These are phyloP conservation scores for Athrips mouffetella DNA, from an alignment of 2,888 invertebrate genomes.

Conservation along the genomic window DNA sequence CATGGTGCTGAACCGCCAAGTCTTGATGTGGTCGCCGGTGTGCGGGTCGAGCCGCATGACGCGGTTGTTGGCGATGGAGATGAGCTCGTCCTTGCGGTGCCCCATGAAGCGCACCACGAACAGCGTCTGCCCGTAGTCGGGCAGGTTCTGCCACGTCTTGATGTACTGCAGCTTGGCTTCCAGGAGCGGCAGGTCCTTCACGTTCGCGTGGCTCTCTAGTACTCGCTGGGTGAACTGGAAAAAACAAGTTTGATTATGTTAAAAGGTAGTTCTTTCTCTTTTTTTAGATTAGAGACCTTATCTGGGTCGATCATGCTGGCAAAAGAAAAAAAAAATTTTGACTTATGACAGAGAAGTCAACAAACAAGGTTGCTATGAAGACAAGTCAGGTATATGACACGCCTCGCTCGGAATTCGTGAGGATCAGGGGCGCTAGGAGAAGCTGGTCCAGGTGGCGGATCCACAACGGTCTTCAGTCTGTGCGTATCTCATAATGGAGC, in stretches of 20 bases:
- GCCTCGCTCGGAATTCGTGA: no score
- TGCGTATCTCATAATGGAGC: no score
- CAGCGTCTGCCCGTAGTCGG: conserved; percentile 96
- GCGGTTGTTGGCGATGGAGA: conserved; percentile 96
- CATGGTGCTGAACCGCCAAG: conserved; percentile 98
- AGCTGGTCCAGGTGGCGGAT: no score
- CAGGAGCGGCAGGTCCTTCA: conserved; percentile 90
- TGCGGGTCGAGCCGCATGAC: conserved; percentile 96
- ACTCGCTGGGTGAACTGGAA: conserved; percentile 92
- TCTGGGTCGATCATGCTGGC: no score
- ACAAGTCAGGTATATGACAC: no score
- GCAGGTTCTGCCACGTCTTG: conserved; percentile 98
- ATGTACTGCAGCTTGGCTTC: conserved; percentile 99
- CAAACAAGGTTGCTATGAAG: no score
- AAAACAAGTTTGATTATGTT: conserved; percentile 1
- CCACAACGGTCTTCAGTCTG: no score
- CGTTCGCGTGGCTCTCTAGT: conserved; percentile 97
- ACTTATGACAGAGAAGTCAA: no score
- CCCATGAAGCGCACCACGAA: conserved; percentile 96
- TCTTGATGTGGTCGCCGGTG: conserved; percentile 96
- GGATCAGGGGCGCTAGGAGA: no score
- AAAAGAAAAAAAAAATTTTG: no score
- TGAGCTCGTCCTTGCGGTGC: conserved; percentile 88
- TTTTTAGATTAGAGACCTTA: no score
- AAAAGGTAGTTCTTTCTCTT: neutral